These are phyloP conservation scores for Psittacara wagleri DNA, from an alignment of 2,113 vertebrate species.

Conservation along the genomic window DNA sequence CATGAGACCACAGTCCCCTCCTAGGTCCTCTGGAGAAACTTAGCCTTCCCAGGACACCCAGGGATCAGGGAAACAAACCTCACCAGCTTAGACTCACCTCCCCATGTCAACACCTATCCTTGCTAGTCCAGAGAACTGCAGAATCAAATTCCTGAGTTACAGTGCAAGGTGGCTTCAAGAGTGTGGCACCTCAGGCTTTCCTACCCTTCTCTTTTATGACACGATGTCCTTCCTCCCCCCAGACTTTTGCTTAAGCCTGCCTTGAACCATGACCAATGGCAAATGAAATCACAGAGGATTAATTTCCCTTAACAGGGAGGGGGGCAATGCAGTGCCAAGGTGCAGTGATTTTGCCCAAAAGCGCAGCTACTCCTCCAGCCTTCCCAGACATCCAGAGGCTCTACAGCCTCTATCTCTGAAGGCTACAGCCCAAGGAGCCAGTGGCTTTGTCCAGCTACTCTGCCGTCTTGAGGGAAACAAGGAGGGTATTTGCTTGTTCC, in stretches of 20 bases:
- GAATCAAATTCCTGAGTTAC: background rate
- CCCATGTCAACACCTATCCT: background rate
- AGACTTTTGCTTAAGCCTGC: background rate
- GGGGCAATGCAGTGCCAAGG: background rate
- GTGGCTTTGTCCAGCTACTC: background rate
- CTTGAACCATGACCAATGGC: fast-evolving
- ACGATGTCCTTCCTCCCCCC: background rate
- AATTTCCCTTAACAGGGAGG: background rate
- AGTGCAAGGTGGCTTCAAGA: fast-evolving
- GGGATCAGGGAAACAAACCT: background rate
- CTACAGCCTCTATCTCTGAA: background rate
- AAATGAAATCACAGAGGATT: background rate
- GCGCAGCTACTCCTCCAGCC: fast-evolving
- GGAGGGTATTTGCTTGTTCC: background rate
- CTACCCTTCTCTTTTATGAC: background rate
- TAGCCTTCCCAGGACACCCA: background rate
- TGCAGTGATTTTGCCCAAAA: background rate
- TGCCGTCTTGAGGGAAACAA: constrained; percentile 9
- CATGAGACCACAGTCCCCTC: background rate
- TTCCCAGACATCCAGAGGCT: background rate
- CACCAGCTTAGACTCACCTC: background rate
- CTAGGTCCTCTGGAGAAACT: background rate
- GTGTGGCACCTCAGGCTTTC: fast-evolving
- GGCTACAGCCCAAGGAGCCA: background rate
- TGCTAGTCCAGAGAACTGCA: background rate